Base-by-base conservation (phyloP, 2,888 invertebrate species). In the Uloborus plumipes region DNA sequence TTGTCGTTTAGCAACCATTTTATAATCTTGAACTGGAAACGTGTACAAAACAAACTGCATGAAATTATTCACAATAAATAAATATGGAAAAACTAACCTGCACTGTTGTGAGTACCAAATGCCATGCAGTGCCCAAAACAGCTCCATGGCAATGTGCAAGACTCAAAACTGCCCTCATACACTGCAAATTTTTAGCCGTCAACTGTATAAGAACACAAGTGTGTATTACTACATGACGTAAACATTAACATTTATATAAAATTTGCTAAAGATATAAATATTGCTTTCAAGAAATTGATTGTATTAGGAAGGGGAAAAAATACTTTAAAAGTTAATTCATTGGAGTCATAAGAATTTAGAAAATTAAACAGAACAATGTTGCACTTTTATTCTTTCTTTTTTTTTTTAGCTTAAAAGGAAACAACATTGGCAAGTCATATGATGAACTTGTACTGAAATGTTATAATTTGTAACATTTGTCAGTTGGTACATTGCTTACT, bases 111-210 rank as follows among this genome's bases (percentile, higher is more conserved):
- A 99, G 92, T 0, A 99, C 96, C 59, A 98, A 93, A 88, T 98
- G 94, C 99, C 99, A 99, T 0, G 98, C 95, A 69, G 95, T 94
- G 67, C 96, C 97, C 84, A 99, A 91, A 85, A 95, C 93, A 87
- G 94, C 94, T 0, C 98, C 98, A 89, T 98, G 97, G 84, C 95
- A 93, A 88, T 96, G 95, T 0, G 98, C 97, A 71, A 98, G 91
- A 87, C 93, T 93, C 65, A 99, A 91, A 67, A 99, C 90, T 0
- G 98, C 95, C 85, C 96, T 92, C 94, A 99, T 98, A 49, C 98
- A 97, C 87, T 98, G 97, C 77, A 99, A 92, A 92, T 99, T 99
- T 87, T 99, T 98, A 0, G 97, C 95, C 3, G 98, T 99, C 88
- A 99, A 91, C 90, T 90, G 86, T 64, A 88, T 87, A 70, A 49